phyloP scores from a whole-genome alignment of 2,797 vertebrate genomes.

The Moxostoma hubbsi region DNA sequence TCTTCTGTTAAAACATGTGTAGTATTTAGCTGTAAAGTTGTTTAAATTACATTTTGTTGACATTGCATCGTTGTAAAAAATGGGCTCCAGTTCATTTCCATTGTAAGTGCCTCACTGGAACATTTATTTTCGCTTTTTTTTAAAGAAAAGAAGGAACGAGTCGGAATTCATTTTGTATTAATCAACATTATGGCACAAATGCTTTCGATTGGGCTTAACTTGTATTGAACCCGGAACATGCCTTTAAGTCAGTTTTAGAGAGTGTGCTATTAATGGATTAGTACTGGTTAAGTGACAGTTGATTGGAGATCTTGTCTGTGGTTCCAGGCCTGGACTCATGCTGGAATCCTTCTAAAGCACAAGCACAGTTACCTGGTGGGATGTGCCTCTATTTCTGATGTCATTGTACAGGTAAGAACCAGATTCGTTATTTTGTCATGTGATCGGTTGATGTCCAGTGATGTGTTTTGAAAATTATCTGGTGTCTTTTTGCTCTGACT shows the following conservation, averaged over 20 bases:
- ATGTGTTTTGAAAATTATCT: neutral
- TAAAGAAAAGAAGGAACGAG: too few species aligned
- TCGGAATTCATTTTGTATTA: too few species aligned
- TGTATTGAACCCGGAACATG: too few species aligned
- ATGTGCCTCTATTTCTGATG: conserved; percentile 98
- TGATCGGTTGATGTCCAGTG: neutral
- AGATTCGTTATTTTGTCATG: neutral
- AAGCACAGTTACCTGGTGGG: conserved; percentile 97
- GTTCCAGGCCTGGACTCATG: conserved; percentile 95
- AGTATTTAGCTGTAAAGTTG: too few species aligned
- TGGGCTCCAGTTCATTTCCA: too few species aligned
- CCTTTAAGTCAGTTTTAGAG: neutral
- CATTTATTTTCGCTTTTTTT: too few species aligned
- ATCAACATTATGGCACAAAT: too few species aligned
- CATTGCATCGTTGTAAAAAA: too few species aligned
- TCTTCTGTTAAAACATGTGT: too few species aligned
- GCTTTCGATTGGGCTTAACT: too few species aligned
- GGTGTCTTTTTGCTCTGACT: neutral
- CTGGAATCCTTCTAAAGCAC: conserved; percentile 97
- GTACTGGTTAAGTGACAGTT: neutral
- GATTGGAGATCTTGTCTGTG: neutral
- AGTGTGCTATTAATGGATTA: neutral
- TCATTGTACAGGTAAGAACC: conserved; percentile 89
- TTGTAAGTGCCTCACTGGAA: too few species aligned
- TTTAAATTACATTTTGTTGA: too few species aligned